A percentile compares a stretch with the other conserved stretches of the same genome.
These are phyloP conservation scores for Drosophila takahashii DNA, from an alignment of 1,140 invertebrate genomes.

Conservation along the genomic window DNA sequence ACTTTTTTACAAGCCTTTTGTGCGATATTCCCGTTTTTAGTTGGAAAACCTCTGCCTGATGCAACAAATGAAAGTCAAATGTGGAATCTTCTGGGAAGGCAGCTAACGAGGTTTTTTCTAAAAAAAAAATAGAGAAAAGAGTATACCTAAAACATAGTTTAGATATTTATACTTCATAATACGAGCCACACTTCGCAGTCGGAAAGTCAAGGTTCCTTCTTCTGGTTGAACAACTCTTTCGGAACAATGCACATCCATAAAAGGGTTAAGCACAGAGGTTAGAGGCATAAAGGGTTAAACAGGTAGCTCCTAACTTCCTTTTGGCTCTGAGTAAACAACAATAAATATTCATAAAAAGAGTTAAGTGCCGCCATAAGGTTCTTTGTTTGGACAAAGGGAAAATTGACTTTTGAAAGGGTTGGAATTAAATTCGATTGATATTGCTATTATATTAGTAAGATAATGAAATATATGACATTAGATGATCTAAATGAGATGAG, in stretches of 20 bases:
- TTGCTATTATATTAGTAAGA: background rate
- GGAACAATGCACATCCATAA: conserved; percentile 61
- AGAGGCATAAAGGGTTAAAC: conserved; percentile 65
- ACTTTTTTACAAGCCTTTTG: conserved; percentile 81
- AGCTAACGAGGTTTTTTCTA: conserved; percentile 22
- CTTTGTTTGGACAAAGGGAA: conserved; percentile 42
- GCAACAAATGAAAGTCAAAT: conserved; percentile 43
- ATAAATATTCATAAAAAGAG: conserved; percentile 76
- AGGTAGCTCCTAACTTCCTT: conserved; percentile 44
- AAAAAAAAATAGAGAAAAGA: background rate
- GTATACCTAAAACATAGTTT: conserved; percentile 10
- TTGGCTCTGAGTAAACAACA: conserved; percentile 30
- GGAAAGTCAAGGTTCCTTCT: conserved; percentile 40
- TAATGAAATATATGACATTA: too few species aligned
- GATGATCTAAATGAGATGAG: too few species aligned
- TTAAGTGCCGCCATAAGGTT: conserved; percentile 61
- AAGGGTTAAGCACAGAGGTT: conserved; percentile 61
- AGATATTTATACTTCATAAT: too few species aligned
- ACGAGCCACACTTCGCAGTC: conserved; percentile 12
- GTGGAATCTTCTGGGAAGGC: conserved; percentile 24
- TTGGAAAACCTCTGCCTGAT: conserved; percentile 26
- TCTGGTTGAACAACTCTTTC: conserved; percentile 34
- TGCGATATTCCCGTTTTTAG: conserved; percentile 43
- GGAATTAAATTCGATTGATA: conserved; percentile 15
- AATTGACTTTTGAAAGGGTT: conserved; percentile 39